These are phyloP conservation scores for Thymelicus sylvestris DNA, from an alignment of 2,888 invertebrate genomes.

Conservation along the genomic window DNA sequence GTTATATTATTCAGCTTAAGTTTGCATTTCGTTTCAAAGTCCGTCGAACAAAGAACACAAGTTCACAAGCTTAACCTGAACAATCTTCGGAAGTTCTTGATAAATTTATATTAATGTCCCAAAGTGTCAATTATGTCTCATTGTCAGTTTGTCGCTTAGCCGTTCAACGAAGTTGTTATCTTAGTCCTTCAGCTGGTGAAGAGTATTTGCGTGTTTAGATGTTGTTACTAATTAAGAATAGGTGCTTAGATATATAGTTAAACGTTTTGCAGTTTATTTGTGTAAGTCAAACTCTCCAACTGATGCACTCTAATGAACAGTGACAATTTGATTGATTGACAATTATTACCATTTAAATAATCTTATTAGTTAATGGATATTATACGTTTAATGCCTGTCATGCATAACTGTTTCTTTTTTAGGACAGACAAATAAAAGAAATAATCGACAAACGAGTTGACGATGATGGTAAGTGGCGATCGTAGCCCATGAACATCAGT, in stretches of 20 bases:
- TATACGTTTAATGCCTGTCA: too few relatives aligned
- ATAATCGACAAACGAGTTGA: too few relatives aligned
- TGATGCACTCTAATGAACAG: too few relatives aligned
- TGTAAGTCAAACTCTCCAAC: neutral
- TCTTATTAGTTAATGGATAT: too few relatives aligned
- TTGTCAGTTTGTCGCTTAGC: slow-evolving; percentile 29
- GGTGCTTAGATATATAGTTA: neutral
- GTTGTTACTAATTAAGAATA: neutral
- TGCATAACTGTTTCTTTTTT: too few relatives aligned
- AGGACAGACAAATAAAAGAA: too few relatives aligned
- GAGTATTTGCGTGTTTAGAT: slow-evolving; percentile 16
- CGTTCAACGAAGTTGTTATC: slow-evolving; percentile 54
- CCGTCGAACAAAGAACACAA: neutral
- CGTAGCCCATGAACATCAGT: too few relatives aligned
- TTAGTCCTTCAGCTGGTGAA: slow-evolving; percentile 68
- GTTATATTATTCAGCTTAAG: neutral
- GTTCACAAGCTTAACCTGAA: slow-evolving; percentile 4
- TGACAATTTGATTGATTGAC: too few relatives aligned
- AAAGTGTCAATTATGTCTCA: slow-evolving; percentile 23
- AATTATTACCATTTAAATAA: too few relatives aligned
- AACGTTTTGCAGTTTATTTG: neutral
- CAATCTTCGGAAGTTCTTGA: slow-evolving; percentile 11
- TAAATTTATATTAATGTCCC: slow-evolving; percentile 24
- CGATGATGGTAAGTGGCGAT: too few relatives aligned
- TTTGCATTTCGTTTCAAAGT: neutral